Conservation (phyloP, 2,113 vertebrate genomes). For the Orycteropus afer region DNA sequence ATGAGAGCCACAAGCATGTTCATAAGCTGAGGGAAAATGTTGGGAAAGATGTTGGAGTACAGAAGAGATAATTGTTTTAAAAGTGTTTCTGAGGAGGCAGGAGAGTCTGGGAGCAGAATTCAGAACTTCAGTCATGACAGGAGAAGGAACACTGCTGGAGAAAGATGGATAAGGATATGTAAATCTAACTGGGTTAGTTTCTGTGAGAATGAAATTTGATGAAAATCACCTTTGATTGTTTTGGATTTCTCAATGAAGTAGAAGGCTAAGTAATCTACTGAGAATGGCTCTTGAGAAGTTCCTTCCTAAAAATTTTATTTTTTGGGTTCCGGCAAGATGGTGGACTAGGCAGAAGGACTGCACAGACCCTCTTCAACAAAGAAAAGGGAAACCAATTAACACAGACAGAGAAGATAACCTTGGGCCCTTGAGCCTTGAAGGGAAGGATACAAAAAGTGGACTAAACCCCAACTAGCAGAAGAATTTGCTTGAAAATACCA, state of each 20-base stretch:
- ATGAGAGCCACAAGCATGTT: background rate
- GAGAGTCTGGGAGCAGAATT: background rate
- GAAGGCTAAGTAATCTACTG: background rate
- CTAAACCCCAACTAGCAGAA: too few species aligned
- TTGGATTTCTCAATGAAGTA: background rate
- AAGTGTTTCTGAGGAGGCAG: background rate
- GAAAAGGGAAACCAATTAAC: too few species aligned
- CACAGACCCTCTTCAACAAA: too few species aligned
- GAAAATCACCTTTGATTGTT: background rate
- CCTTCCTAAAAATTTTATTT: background rate
- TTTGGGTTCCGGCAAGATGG: too few species aligned
- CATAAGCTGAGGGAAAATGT: background rate
- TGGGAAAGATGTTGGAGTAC: background rate
- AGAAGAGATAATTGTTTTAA: background rate
- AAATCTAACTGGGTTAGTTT: background rate
- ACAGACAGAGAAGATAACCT: too few species aligned
- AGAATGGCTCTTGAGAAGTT: background rate
- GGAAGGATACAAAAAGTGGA: too few species aligned
- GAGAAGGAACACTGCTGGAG: too few species aligned
- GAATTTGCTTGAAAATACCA: too few species aligned
- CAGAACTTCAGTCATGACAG: background rate
- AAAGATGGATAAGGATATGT: too few species aligned
- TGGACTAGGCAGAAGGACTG: too few species aligned
- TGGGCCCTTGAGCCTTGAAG: too few species aligned
- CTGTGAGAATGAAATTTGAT: background rate